A percentile compares a stretch with the other conserved stretches of the same genome.
Conservation (phyloP, 1,140 invertebrate species). For the Archivesica marissinica region DNA sequence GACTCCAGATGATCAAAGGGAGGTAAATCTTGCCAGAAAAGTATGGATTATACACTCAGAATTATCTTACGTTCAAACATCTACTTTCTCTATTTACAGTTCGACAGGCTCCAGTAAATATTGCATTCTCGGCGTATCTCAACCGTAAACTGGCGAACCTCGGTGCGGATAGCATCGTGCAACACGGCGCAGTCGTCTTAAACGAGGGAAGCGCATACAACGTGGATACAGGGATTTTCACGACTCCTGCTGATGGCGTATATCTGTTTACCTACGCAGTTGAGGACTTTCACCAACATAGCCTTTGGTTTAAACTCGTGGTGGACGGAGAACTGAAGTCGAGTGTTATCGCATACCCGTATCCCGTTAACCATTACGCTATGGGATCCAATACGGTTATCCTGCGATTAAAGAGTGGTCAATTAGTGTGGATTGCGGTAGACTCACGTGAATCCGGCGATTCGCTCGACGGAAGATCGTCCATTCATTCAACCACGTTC, state of each 20-base stretch:
- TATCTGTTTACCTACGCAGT: slow-evolving; percentile 4
- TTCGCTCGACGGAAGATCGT: neutral
- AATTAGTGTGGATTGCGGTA: slow-evolving; percentile 8
- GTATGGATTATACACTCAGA: too few relatives aligned
- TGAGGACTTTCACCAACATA: neutral
- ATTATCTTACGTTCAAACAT: too few relatives aligned
- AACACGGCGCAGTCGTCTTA: neutral
- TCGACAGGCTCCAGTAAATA: too few relatives aligned
- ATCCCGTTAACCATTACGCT: neutral
- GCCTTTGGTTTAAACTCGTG: slow-evolving; percentile 1
- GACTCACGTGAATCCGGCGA: slow-evolving; percentile 10
- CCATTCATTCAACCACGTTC: slow-evolving; percentile 1
- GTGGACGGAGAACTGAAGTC: slow-evolving; percentile 18
- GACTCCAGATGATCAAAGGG: too few relatives aligned
- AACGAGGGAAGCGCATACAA: slow-evolving; percentile 25
- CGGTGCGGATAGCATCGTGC: neutral
- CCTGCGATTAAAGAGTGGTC: neutral
- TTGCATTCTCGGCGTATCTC: slow-evolving; percentile 16
- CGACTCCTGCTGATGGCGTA: neutral
- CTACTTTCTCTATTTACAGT: too few relatives aligned
- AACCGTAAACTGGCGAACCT: slow-evolving; percentile 4
- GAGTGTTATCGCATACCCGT: neutral
- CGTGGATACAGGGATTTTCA: neutral
- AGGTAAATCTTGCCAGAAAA: too few relatives aligned
- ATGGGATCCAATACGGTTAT: slow-evolving; percentile 14